Evolutionary conservation across 1,140 invertebrate genomes (phyloP), one percentile per base, ranked within the genome.

Genomic region (Mamestra configurata): DNA sequence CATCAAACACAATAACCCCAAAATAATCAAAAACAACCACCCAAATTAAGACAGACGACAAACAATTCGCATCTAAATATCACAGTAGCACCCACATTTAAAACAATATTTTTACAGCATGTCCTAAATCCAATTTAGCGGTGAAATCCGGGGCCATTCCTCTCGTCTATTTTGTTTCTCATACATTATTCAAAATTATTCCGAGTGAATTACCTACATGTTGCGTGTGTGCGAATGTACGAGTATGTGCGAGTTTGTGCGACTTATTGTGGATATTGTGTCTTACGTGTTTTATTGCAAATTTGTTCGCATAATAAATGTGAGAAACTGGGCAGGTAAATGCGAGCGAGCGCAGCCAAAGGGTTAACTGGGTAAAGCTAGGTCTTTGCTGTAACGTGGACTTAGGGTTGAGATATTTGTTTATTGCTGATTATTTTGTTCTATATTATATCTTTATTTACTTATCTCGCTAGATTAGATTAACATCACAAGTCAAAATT

Each of bases 101-200:
- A 31, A 79, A 79, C 76, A 82, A 84, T 86, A 83, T 80, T 86
- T 84, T 83, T 80, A 76, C 80, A 64, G 61, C 72, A 31, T 66
- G 75, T 55, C 73, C 73, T 75, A 82, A 86, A 82, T 82, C 82
- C 80, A 88, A 88, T 89, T 89, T 84, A 76, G 79, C 77, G 80
- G 83, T 79, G 82, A 83, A 82, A 82, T 79, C 79, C 53, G 59
- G 79, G 55, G 51, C 53, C 61, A 64, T 24, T 35, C 15, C 79
- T 80, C 40, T 83, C 81, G 79, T 84, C 80, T 79, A 80, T 86
- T 84, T 83, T 82, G 75, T 82, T 79, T 61, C 84, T 87, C 85
- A 87, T 89, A 86, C 83, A 86, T 89, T 84, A 89, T 89, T 85
- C 88, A 87, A 84, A 85, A 79, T 80, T 84, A 72, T 77, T 77